phyloP scores from a whole-genome alignment of 2,888 invertebrate genomes.

The Camptogramma bilineatum region DNA sequence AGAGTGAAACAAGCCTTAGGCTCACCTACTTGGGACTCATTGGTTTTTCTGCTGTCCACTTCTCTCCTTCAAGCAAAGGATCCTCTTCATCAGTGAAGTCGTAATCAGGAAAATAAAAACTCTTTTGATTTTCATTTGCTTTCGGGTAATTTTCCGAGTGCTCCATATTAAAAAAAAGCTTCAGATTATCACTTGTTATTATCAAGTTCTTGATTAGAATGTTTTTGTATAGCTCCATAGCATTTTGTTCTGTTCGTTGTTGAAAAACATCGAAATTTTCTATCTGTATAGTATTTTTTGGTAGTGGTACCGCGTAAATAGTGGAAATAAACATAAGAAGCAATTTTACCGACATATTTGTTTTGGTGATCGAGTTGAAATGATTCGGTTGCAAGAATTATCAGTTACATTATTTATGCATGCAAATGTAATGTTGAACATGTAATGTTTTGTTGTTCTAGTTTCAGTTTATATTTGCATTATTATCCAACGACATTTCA shows the following conservation, averaged over 20 bases:
- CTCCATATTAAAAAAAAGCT: conserved; percentile 48
- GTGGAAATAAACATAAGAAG: conserved; percentile 28
- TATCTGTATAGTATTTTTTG: conserved; percentile 37
- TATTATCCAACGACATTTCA: not conserved
- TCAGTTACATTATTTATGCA: conserved; percentile 10
- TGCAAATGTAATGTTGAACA: conserved; percentile 31
- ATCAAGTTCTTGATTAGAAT: conserved; percentile 50
- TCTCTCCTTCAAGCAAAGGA: not conserved
- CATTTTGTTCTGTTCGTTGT: conserved; percentile 24
- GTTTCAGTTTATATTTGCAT: not conserved
- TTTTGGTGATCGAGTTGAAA: not conserved
- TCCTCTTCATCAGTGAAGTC: conserved; percentile 6
- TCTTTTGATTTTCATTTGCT: conserved; percentile 24
- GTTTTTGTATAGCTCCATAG: conserved; percentile 45
- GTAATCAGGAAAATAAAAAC: conserved; percentile 6
- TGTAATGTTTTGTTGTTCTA: conserved; percentile 19
- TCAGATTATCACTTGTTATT: conserved; percentile 51
- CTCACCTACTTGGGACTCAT: not conserved
- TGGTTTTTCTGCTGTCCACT: conserved; percentile 15
- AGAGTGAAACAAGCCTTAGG: too few relatives aligned
- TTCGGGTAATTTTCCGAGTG: conserved; percentile 24
- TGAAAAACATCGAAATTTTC: conserved; percentile 41
- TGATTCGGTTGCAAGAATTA: conserved; percentile 1
- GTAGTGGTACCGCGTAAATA: conserved; percentile 26
- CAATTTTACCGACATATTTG: conserved; percentile 30